These are phyloP conservation scores for Morelia viridis DNA, from an alignment of 2,797 vertebrate species.

Conservation along the genomic window DNA sequence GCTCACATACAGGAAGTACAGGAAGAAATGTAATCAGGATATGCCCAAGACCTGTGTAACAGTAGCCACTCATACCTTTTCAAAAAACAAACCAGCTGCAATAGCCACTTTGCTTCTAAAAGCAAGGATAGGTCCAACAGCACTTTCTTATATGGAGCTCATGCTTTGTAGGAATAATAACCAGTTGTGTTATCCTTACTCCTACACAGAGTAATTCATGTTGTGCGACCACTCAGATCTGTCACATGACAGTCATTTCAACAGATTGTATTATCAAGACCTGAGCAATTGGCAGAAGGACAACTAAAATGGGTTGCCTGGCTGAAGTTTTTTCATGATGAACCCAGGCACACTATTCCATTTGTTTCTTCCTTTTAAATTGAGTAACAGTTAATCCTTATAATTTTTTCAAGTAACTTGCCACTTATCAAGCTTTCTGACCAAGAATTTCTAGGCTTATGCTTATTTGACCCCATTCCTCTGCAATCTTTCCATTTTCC, in stretches of 20 bases:
- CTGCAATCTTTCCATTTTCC: slow-evolving; percentile 4
- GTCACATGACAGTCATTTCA: not conserved
- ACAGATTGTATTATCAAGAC: not conserved
- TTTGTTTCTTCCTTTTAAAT: not conserved
- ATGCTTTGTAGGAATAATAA: not conserved
- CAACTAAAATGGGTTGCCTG: not conserved
- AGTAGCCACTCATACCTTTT: not conserved
- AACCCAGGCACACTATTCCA: not conserved
- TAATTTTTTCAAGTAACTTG: slow-evolving; percentile 3
- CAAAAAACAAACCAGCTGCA: not conserved
- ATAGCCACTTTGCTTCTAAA: not conserved
- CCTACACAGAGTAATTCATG: not conserved
- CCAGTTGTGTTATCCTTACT: not conserved
- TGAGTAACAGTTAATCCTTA: not conserved
- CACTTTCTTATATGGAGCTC: not conserved
- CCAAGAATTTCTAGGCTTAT: slow-evolving; percentile 10
- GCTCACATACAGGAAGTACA: no score
- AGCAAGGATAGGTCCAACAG: not conserved
- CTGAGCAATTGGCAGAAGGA: not conserved
- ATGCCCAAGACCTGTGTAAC: not conserved
- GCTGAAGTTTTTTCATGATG: not conserved
- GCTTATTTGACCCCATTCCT: slow-evolving; percentile 10
- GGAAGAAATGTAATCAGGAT: not conserved
- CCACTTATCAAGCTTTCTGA: not conserved
- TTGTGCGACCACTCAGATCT: not conserved